These are phyloP conservation scores for Pararge aegeria DNA, from an alignment of 1,140 invertebrate genomes.

Conservation along the genomic window DNA sequence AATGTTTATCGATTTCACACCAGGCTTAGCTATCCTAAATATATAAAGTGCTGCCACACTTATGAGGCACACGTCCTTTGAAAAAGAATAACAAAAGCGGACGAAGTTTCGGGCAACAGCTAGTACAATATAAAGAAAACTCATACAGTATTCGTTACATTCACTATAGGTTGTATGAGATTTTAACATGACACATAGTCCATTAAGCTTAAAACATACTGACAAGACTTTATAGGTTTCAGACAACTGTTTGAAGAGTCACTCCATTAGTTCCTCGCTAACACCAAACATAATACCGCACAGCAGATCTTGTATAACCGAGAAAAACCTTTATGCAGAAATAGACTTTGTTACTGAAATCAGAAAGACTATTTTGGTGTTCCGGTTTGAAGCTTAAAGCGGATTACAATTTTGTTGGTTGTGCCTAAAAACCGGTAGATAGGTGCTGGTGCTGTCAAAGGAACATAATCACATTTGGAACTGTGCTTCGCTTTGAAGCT, in stretches of 20 bases:
- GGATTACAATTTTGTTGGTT: background rate
- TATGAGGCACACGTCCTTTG: no score
- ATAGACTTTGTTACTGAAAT: background rate
- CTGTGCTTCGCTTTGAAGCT: background rate
- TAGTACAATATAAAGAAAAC: no score
- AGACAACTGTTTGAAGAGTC: constrained; percentile 2
- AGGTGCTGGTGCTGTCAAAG: constrained; percentile 3
- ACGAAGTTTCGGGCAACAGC: no score
- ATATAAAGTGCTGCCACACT: no score
- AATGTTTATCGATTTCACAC: no score
- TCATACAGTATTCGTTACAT: no score
- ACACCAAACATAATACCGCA: background rate
- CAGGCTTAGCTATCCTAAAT: no score
- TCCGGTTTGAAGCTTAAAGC: background rate
- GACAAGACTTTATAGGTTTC: background rate
- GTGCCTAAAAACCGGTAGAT: constrained; percentile 1
- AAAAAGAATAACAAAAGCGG: no score
- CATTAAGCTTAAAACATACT: background rate
- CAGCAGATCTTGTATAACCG: background rate
- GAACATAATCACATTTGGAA: constrained; percentile 5
- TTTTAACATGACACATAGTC: background rate
- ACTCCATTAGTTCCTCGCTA: background rate
- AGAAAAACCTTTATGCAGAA: background rate
- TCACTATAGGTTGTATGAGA: background rate
- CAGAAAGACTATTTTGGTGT: background rate